Evolutionary conservation across 2,888 invertebrate genomes (phyloP), one percentile per base, ranked within the genome.

Genomic region (Mycogona germanica): DNA sequence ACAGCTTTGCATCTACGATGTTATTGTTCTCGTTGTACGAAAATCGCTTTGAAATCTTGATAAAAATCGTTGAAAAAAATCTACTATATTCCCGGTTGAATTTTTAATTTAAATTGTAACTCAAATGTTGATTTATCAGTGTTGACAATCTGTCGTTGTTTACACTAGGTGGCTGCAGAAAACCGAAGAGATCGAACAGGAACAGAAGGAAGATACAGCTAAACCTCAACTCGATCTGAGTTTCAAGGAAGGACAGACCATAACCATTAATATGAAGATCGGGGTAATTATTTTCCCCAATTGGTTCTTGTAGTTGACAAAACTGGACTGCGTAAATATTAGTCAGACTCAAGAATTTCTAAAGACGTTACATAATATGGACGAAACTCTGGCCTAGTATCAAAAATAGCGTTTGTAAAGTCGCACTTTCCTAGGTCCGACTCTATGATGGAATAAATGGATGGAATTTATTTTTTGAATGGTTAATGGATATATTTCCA

Each of bases 211-310:
- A 25, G 64, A 70, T 35, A 82, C 83, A 64, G 78, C 79, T 64
- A 80, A 78, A 54, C 75, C 76, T 62, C 84, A 89, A 63, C 74
- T 98, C 40, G 96, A 98, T 75, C 77, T 98, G 52, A 87, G 95
- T 47, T 97, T 99, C 69, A 99, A 99, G 68, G 97, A 97, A 67
- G 98, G 98, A 21, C 93, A 99, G 75, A 99, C 97, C 1, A 98
- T 99, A 61, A 97, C 93, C 75, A 95, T 98, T 57, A 98, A 96
- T 68, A 91, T 98, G 86, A 88, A 91, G 73, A 91, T 92, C 60
- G 87, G 89, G 60, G 89, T 89, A 75, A 70, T 74, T 61, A 40
- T 26, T 37, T 53, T 41, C 7, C 26, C 32, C 45, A 17, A 21
- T 19, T 55, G 45, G 47, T 23, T n/a, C 37, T 35, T 48, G 21